Percentiles rank a stretch among this genome's conserved stretches.
Conservation (phyloP, 1,140 invertebrate genomes). For the Epicauta chinensis region DNA sequence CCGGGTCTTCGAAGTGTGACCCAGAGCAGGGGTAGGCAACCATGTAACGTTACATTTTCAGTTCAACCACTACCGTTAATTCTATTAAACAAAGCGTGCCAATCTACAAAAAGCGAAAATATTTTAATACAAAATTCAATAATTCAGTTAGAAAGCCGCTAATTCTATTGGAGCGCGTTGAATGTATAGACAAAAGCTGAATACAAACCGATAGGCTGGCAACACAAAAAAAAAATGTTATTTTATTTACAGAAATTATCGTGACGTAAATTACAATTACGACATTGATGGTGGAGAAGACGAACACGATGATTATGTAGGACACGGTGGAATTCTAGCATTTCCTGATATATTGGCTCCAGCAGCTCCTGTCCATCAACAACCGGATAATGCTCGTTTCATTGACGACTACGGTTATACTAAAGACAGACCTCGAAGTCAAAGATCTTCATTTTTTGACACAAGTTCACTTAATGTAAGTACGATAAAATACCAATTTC, state of each 20-base stretch:
- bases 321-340: conserved; percentile 33
- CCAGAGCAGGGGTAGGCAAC: too few relatives aligned
- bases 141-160: too few relatives aligned
- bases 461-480: conserved; percentile 32
- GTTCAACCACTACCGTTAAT: too few relatives aligned
- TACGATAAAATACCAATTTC: background rate
- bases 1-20: too few relatives aligned
- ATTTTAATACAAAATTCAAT: too few relatives aligned
- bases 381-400: conserved; percentile 24
- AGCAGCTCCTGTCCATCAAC: conserved; percentile 20
- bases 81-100: too few relatives aligned
- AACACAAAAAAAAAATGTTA: too few relatives aligned
- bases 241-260: conserved; percentile 20
- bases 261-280: conserved; percentile 28
- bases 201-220: too few relatives aligned
- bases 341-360: conserved; percentile 43
- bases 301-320: conserved; percentile 15
- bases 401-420: conserved; percentile 26
- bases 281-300: conserved; percentile 25
- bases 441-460: conserved; percentile 32
- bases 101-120: too few relatives aligned
- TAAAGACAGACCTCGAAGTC: conserved; percentile 17
- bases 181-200: too few relatives aligned
- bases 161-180: too few relatives aligned
- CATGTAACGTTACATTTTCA: too few relatives aligned